Percentiles rank a stretch among this genome's conserved stretches.
phyloP scores from a whole-genome alignment of 2,888 invertebrate genomes.

The Melikaiella ostensackeni region DNA sequence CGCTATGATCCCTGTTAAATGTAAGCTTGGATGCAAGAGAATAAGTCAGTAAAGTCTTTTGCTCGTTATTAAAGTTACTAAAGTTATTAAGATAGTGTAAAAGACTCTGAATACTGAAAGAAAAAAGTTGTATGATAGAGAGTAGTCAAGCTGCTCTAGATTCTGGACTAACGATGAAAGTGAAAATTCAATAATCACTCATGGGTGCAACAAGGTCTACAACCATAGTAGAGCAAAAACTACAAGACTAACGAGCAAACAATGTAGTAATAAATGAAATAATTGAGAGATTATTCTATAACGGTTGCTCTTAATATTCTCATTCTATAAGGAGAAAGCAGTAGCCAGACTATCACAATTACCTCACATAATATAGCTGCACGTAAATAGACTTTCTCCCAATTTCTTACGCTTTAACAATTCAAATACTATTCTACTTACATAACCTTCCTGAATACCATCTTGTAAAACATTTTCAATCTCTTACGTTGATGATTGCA shows the following conservation, averaged over 20 bases:
- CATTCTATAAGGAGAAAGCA: constrained; percentile 18
- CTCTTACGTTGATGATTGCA: no score
- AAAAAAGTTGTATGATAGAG: not conserved
- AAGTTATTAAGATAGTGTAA: not conserved
- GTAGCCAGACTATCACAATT: constrained; percentile 28
- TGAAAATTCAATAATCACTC: not conserved
- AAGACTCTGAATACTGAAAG: not conserved
- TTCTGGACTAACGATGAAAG: not conserved
- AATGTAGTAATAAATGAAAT: constrained; percentile 19
- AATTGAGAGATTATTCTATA: constrained; percentile 5
- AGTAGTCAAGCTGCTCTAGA: not conserved
- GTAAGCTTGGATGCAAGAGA: no score
- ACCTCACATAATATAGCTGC: constrained; percentile 28
- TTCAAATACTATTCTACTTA: not conserved
- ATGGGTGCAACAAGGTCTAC: not conserved
- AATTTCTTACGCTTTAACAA: constrained; percentile 21
- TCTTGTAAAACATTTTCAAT: not conserved
- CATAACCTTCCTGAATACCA: constrained; percentile 1
- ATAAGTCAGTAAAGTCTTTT: no score
- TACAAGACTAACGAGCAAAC: not conserved
- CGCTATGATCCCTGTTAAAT: no score
- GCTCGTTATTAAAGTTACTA: no score
- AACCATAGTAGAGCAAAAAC: not conserved
- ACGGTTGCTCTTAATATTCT: constrained; percentile 29
- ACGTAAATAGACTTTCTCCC: constrained; percentile 28